phyloP scores from a whole-genome alignment of 2,888 invertebrate genomes.

The Fragum whitleyi region DNA sequence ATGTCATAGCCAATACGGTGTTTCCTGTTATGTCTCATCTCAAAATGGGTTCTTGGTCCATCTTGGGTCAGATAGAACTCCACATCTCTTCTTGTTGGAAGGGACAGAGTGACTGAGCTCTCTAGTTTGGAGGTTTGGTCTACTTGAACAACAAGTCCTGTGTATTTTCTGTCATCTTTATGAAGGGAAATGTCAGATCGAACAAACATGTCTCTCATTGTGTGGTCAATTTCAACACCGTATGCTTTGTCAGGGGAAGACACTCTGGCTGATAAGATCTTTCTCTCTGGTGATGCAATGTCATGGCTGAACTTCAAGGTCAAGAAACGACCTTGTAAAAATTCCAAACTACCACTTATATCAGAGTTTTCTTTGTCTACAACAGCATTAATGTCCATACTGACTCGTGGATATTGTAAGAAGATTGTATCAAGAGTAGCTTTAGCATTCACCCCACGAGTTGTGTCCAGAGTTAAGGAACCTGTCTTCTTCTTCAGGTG shows the following conservation, averaged over 20 bases:
- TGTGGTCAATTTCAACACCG: constrained; percentile 31
- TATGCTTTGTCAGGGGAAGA: constrained; percentile 7
- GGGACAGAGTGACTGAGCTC: constrained; percentile 31
- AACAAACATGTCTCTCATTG: background rate
- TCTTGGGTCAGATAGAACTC: constrained; percentile 10
- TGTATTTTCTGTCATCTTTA: constrained; percentile 9
- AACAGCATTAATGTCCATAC: background rate
- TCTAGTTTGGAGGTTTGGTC: constrained; percentile 21
- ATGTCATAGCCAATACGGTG: background rate
- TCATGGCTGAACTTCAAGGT: constrained; percentile 3
- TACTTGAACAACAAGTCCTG: background rate
- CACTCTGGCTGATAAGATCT: constrained; percentile 15
- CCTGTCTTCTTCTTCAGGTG: constrained; percentile 31
- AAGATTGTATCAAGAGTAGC: constrained; percentile 30
- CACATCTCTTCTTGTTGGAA: constrained; percentile 44
- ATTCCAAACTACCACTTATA: background rate
- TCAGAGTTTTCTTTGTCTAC: background rate
- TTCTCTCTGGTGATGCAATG: constrained; percentile 2
- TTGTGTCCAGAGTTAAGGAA: constrained; percentile 23
- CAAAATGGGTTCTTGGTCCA: constrained; percentile 28
- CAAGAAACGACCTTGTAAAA: background rate
- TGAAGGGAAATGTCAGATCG: background rate
- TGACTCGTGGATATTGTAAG: background rate
- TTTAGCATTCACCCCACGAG: constrained; percentile 17
- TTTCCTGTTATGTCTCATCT: constrained; percentile 46